Evolutionary conservation across 2,113 vertebrate species (phyloP), one percentile per base, ranked within the genome.

Genomic region (Uria aalge): DNA sequence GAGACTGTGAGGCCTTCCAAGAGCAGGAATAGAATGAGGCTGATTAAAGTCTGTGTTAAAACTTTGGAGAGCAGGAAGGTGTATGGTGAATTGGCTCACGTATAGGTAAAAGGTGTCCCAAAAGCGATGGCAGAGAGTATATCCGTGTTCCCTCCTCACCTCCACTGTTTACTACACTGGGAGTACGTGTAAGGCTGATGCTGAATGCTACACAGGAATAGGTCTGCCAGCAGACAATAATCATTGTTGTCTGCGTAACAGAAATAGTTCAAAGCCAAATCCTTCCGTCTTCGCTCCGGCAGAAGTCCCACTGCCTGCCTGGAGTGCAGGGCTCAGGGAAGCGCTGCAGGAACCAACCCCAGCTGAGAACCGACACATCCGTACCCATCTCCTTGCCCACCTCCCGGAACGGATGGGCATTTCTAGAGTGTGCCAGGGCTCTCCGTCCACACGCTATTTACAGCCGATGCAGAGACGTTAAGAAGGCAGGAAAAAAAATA

Each of bases 201-300:
- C 60, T 77, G 17, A 91, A 20, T 36, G 4, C 47, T 59, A 5
- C 1, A 11, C 52, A 55, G 56, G 79, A 83, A 56, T 1, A 22
- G 55, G 18, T 60, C 48, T 90, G 72, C 63, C 85, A 73, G 85
- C 73, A 84, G 73, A 68, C 71, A 67, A 43, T 63, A 52, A 66
- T 75, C 38, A 18, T 40, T 89, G 85, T 55, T 88, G 53, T 82
- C 74, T 85, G 57, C 8, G 34, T 30, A 88, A 50, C 81, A 91
- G 62, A 91, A 96, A 85, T 41, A 85, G 66, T 85, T 93, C 75
- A 88, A 80, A 90, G 88, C 59, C 76, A 74, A 88, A 94, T 43
- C 55, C 50, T 62, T 26, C 76, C 3, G 1, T 66, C 68, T 32
- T 23, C 20, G 30, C 34, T 84, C 68, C 34, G 57, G 73, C 83